These are phyloP conservation scores for Strix uralensis DNA, from an alignment of 2,113 vertebrate species.

Conservation along the genomic window DNA sequence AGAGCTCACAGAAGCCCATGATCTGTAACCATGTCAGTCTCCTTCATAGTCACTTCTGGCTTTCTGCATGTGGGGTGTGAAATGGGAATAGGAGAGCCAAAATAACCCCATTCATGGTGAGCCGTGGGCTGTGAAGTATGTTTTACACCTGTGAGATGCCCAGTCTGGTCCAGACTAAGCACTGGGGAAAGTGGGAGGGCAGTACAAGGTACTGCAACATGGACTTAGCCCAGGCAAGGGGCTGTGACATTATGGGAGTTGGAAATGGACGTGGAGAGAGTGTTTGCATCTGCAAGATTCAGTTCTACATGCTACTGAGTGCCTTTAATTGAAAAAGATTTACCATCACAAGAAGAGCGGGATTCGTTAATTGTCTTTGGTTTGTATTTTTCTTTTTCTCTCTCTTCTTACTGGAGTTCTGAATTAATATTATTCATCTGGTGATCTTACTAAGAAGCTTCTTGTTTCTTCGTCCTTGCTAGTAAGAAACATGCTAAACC, in stretches of 20 bases:
- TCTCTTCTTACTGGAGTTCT: not conserved
- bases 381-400: not conserved
- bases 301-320: not conserved
- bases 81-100: not conserved
- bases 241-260: not conserved
- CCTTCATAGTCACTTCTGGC: not conserved
- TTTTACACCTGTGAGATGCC: not conserved
- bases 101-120: not conserved
- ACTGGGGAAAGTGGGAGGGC: not conserved
- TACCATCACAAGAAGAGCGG: not conserved
- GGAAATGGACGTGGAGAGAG: not conserved
- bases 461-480: not conserved
- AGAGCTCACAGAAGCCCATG: not conserved
- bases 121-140: not conserved
- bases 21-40: not conserved
- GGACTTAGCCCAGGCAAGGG: not conserved
- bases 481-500: not conserved
- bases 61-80: not conserved
- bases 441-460: not conserved
- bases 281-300: not conserved
- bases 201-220: rapidly evolving
- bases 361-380: not conserved
- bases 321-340: not conserved
- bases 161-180: not conserved
- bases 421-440: not conserved